Conservation (phyloP, 2,113 vertebrate species). For the Odocoileus virginianus region DNA sequence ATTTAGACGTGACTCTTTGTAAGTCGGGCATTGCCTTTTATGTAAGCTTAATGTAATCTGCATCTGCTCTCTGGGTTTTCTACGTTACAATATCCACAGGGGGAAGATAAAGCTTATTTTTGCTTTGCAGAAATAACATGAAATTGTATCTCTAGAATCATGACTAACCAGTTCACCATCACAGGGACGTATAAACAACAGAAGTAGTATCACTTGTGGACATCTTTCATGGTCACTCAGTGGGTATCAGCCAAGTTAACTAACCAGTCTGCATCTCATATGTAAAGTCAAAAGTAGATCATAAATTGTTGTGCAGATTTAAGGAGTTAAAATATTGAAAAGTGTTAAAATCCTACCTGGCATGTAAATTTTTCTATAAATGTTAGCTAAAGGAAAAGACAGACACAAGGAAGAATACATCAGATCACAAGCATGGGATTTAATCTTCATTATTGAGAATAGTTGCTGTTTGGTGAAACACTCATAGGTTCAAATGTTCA, state of each 20-base stretch:
- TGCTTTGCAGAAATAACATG: not conserved
- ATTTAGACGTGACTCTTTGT: not conserved
- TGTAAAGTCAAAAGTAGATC: not conserved
- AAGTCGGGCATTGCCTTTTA: not conserved
- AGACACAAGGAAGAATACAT: not conserved
- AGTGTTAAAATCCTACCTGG: not conserved
- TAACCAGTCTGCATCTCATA: not conserved
- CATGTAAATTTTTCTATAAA: not conserved
- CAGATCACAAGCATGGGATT: not conserved
- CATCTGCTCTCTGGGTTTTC: not conserved
- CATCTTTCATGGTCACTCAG: not conserved
- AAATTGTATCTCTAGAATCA: not conserved
- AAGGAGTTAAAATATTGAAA: not conserved
- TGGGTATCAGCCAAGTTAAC: not conserved
- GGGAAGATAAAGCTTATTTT: not conserved
- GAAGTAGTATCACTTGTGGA: fast-evolving
- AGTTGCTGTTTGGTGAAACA: not conserved
- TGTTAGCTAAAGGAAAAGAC: not conserved
- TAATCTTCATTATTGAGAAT: not conserved
- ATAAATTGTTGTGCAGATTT: not conserved
- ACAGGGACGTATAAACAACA: not conserved
- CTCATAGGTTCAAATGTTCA: not conserved
- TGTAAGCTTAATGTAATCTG: not conserved
- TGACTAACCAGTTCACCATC: not conserved
- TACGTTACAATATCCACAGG: not conserved